Conservation (phyloP, 2,113 vertebrate species). For the Channa argus region DNA sequence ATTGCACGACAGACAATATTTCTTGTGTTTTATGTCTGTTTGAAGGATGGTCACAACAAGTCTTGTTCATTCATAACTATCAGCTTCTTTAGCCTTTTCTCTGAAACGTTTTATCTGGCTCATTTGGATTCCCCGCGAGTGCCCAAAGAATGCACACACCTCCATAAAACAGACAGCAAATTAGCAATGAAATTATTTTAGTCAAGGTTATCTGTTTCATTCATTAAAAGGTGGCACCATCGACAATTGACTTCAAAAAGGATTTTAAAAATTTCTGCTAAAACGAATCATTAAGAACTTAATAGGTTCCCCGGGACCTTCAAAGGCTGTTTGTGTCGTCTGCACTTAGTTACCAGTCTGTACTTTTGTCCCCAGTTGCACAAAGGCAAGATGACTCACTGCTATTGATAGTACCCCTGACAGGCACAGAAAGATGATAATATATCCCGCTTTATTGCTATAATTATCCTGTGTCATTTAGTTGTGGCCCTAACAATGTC, state of each 20-base stretch:
- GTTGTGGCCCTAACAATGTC: slow-evolving; percentile 10
- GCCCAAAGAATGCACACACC: slow-evolving; percentile 1
- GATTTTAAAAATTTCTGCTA: slow-evolving; percentile 53
- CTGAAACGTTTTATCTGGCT: slow-evolving; percentile 19
- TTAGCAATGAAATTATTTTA: slow-evolving; percentile 31
- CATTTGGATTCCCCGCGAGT: slow-evolving; percentile 13
- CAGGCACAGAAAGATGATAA: slow-evolving; percentile 53
- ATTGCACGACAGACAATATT: background rate
- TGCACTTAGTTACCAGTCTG: slow-evolving; percentile 52
- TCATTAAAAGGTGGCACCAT: slow-evolving; percentile 20
- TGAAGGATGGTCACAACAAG: slow-evolving; percentile 16
- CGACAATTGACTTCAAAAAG: slow-evolving; percentile 37
- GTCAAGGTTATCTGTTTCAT: slow-evolving; percentile 56
- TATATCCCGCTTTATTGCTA: slow-evolving; percentile 44
- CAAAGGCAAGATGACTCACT: slow-evolving; percentile 66
- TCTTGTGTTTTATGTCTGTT: slow-evolving; percentile 14
- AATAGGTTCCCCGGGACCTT: slow-evolving; percentile 60
- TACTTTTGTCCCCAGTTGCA: slow-evolving; percentile 54
- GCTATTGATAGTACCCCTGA: slow-evolving; percentile 64
- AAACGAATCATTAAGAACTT: slow-evolving; percentile 68
- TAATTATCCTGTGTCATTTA: slow-evolving; percentile 52
- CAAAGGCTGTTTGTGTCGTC: slow-evolving; percentile 61
- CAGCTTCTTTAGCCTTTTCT: background rate
- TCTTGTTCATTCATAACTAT: slow-evolving; percentile 25
- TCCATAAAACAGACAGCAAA: slow-evolving; percentile 18